phyloP scores from a whole-genome alignment of 2,797 vertebrate genomes.

The Lithobates sylvaticus region DNA sequence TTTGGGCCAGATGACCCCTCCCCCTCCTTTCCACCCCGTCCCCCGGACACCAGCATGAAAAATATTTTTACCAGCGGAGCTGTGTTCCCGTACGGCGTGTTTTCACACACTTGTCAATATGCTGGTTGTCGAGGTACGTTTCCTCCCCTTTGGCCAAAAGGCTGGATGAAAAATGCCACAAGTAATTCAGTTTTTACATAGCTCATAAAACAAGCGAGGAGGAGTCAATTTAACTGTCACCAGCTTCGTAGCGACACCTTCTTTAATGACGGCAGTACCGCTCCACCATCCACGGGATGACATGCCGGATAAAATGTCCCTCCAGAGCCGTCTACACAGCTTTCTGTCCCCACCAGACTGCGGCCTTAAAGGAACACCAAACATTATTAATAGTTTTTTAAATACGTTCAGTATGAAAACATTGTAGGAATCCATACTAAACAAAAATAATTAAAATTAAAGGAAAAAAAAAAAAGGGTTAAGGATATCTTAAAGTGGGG shows the following conservation, averaged over 20 bases:
- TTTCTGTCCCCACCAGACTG: not conserved
- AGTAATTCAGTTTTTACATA: conserved; percentile 35
- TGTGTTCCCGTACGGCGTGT: not conserved
- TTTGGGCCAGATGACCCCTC: too few relatives aligned
- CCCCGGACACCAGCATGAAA: not conserved
- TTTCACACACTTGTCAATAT: conserved; percentile 11
- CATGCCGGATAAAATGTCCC: conserved; percentile 4
- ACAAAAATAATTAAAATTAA: too few relatives aligned
- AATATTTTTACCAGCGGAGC: not conserved
- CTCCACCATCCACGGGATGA: not conserved
- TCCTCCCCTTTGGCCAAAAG: not conserved
- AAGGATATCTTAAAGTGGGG: too few relatives aligned
- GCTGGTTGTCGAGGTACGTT: not conserved
- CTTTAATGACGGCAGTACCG: conserved; percentile 4
- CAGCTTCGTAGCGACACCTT: conserved; percentile 39
- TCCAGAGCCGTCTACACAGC: conserved; percentile 4
- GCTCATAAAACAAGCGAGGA: conserved; percentile 3
- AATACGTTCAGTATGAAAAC: too few relatives aligned
- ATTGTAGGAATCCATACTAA: too few relatives aligned
- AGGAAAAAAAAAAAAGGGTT: too few relatives aligned
- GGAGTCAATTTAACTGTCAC: conserved; percentile 42
- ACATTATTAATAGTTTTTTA: too few relatives aligned
- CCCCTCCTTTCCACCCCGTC: not conserved
- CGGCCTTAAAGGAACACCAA: not conserved
- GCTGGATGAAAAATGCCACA: conserved; percentile 8